Conservation (phyloP, 2,113 vertebrate species). For the Tursiops truncatus region DNA sequence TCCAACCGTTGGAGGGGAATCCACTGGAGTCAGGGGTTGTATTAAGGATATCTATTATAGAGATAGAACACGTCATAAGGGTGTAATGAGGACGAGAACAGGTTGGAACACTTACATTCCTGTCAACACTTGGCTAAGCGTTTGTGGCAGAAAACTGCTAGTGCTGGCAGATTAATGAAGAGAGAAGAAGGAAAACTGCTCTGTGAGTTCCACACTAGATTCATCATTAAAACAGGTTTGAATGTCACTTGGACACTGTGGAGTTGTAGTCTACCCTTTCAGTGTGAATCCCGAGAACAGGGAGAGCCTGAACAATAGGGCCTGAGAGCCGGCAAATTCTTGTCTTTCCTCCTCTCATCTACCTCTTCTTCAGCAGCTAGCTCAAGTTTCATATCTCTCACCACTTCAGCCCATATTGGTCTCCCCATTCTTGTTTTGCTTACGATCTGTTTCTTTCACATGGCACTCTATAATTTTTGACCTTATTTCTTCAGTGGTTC, state of each 20-base stretch:
- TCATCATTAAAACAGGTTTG: constrained; percentile 34
- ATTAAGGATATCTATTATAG: not conserved
- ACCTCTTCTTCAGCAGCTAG: not conserved
- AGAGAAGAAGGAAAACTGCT: constrained; percentile 1
- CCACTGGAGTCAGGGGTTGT: not conserved
- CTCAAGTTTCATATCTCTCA: not conserved
- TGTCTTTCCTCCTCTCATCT: too few species aligned
- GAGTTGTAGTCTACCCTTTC: not conserved
- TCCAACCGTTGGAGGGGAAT: not conserved
- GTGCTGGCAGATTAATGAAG: constrained; percentile 11
- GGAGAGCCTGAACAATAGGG: not conserved
- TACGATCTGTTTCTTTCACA: not conserved
- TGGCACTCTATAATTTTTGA: not conserved
- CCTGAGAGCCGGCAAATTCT: not conserved
- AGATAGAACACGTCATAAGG: not conserved
- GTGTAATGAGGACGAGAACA: not conserved
- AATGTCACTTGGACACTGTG: not conserved
- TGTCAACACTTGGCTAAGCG: not conserved
- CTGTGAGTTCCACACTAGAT: not conserved
- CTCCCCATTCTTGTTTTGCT: not conserved
- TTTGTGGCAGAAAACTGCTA: constrained; percentile 36
- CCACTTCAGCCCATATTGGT: not conserved
- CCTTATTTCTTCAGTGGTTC: not conserved
- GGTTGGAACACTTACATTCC: not conserved
- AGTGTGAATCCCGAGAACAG: not conserved